Conservation (phyloP, 30 jellyfish, hydroid and myxozoan genomes). For the Rhopilema esculentum region DNA sequence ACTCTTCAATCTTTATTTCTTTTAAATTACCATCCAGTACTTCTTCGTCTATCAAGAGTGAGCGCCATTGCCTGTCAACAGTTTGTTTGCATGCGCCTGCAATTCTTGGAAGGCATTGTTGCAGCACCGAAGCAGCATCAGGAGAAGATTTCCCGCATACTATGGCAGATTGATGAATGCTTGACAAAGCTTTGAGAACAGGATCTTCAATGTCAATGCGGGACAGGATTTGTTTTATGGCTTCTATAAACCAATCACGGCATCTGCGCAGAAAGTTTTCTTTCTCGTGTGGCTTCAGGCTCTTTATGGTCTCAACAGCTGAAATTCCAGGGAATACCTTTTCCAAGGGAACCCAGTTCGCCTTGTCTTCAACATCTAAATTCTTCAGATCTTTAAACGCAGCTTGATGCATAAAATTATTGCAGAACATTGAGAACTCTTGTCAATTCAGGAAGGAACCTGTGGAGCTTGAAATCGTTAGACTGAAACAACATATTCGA, state of each 20-base stretch:
- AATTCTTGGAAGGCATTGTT: slow-evolving; percentile 11
- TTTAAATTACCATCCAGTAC: slow-evolving; percentile 27
- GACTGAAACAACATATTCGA: slow-evolving; percentile 34
- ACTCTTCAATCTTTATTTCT: not conserved
- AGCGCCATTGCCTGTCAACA: slow-evolving; percentile 20
- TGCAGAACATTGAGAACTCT: slow-evolving; percentile 25
- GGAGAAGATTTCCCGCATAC: slow-evolving; percentile 1
- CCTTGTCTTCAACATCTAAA: slow-evolving; percentile 7
- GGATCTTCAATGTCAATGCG: slow-evolving; percentile 5
- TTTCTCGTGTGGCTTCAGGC: slow-evolving; percentile 19
- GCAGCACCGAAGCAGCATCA: slow-evolving; percentile 17
- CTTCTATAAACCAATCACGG: slow-evolving; percentile 23
- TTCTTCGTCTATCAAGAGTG: slow-evolving; percentile 13
- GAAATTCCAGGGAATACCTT: not conserved
- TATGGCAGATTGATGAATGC: not conserved
- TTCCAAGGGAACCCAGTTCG: slow-evolving; percentile 23
- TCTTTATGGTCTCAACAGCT: not conserved
- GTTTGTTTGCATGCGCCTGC: slow-evolving; percentile 20
- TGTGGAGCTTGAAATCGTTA: slow-evolving; percentile 20
- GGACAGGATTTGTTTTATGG: slow-evolving; percentile 4
- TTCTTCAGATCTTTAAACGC: not conserved
- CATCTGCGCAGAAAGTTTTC: slow-evolving; percentile 15
- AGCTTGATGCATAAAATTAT: slow-evolving; percentile 13
- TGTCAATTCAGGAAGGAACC: slow-evolving; percentile 14
- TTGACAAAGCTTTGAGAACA: not conserved